phyloP scores from a whole-genome alignment of 2,113 vertebrate genomes.

The Notiomystis cincta region DNA sequence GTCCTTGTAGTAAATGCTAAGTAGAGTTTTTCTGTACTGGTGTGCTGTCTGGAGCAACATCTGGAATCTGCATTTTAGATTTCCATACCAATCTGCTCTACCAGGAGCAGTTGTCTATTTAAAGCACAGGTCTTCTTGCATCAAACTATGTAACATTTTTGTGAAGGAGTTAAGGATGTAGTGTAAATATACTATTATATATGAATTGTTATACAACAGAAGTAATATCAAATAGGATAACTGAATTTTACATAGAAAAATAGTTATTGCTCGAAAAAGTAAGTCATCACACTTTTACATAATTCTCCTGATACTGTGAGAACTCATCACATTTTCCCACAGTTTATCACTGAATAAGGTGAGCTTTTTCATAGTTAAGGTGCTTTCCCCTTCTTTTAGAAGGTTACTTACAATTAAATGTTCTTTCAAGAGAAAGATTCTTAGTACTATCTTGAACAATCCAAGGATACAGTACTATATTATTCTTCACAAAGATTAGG shows the following conservation, averaged over 20 bases:
- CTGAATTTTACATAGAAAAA: neutral
- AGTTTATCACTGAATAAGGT: neutral
- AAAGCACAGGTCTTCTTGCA: neutral
- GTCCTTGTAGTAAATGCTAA: neutral
- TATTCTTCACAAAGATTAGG: neutral
- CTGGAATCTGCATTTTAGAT: conserved; percentile 18
- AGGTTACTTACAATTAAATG: neutral
- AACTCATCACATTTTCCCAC: neutral
- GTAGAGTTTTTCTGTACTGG: neutral
- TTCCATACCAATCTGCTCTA: neutral
- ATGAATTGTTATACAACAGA: neutral
- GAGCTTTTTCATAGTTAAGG: neutral
- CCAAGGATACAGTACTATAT: neutral
- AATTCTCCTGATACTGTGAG: neutral
- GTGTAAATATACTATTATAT: neutral
- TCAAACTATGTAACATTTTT: neutral
- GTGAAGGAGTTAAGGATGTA: neutral
- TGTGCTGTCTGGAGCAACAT: conserved; percentile 18
- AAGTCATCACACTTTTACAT: neutral
- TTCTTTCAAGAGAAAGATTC: neutral
- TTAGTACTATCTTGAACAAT: neutral
- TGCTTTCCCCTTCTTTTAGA: neutral
- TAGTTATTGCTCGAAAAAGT: neutral
- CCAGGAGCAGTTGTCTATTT: neutral
- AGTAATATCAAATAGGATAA: neutral